These are phyloP conservation scores for Alitta virens DNA, from an alignment of 2,888 invertebrate genomes.

Conservation along the genomic window DNA sequence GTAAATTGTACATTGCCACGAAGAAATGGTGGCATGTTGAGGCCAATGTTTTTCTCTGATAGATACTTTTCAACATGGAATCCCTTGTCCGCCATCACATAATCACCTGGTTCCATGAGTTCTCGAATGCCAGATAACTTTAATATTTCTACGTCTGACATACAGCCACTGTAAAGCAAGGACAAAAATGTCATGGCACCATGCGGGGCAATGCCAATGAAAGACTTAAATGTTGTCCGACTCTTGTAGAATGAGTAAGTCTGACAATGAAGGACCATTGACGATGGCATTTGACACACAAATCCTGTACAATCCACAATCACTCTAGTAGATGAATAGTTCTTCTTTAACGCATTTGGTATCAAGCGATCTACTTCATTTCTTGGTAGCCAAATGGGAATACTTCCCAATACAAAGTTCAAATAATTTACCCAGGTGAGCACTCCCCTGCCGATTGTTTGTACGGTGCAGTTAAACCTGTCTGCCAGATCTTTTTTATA, in stretches of 20 bases:
- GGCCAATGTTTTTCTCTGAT: conserved; percentile 6
- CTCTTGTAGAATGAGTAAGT: conserved; percentile 26
- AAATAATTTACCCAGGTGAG: conserved; percentile 2
- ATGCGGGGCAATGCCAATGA: conserved; percentile 27
- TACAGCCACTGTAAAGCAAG: conserved; percentile 25
- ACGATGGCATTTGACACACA: conserved; percentile 23
- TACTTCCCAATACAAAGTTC: background rate
- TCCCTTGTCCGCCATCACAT: conserved; percentile 31
- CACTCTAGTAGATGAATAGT: conserved; percentile 23
- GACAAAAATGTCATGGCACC: conserved; percentile 29
- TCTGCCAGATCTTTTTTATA: background rate
- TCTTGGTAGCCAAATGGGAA: background rate
- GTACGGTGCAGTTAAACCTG: background rate
- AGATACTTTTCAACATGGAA: conserved; percentile 26
- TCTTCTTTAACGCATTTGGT: conserved; percentile 19
- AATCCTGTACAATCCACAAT: conserved; percentile 33
- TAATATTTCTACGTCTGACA: conserved; percentile 27
- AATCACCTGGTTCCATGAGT: conserved; percentile 26
- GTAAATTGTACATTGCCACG: conserved; percentile 2
- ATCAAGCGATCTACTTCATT: conserved; percentile 9
- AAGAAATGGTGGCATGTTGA: conserved; percentile 27
- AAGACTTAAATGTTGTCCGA: conserved; percentile 25
- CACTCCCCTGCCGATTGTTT: background rate
- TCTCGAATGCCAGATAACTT: conserved; percentile 19
- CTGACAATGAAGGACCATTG: conserved; percentile 17